Conservation (phyloP, 1,140 invertebrate genomes). For the Anoplophora glabripennis region DNA sequence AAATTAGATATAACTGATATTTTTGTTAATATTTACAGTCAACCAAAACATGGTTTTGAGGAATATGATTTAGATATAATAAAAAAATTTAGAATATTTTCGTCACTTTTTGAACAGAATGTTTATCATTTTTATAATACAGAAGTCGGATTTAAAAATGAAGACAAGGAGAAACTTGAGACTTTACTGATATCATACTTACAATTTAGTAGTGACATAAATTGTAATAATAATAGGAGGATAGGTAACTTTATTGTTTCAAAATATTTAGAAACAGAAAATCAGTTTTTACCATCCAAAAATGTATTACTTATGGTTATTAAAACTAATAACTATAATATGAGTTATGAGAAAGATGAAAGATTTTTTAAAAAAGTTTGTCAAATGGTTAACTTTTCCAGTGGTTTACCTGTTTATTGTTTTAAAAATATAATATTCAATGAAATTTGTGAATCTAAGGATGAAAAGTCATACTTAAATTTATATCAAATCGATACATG, state of each 20-base stretch:
- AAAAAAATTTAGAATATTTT: conserved; percentile 25
- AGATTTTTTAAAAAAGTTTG: neutral
- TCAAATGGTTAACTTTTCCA: neutral
- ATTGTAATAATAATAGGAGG: conserved; percentile 15
- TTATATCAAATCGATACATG: conserved; percentile 2
- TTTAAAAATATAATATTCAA: conserved; percentile 8
- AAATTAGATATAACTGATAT: conserved; percentile 35
- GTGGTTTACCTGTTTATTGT: neutral
- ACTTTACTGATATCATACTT: conserved; percentile 10
- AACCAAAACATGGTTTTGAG: conserved; percentile 21
- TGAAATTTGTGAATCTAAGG: conserved; percentile 13
- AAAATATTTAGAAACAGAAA: neutral
- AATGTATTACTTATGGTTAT: neutral
- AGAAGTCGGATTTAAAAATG: neutral
- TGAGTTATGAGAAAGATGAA: neutral
- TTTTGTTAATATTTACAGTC: conserved; percentile 30
- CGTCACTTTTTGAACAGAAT: conserved; percentile 36
- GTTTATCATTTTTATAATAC: conserved; percentile 32
- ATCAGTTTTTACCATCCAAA: neutral
- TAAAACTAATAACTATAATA: neutral
- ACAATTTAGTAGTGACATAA: neutral
- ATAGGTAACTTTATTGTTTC: conserved; percentile 12
- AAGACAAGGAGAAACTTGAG: conserved; percentile 24
- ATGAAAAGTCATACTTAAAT: neutral
- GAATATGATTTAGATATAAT: conserved; percentile 21